These are phyloP conservation scores for Urocynchramus pylzowi DNA, from an alignment of 2,113 vertebrate species.

Conservation along the genomic window DNA sequence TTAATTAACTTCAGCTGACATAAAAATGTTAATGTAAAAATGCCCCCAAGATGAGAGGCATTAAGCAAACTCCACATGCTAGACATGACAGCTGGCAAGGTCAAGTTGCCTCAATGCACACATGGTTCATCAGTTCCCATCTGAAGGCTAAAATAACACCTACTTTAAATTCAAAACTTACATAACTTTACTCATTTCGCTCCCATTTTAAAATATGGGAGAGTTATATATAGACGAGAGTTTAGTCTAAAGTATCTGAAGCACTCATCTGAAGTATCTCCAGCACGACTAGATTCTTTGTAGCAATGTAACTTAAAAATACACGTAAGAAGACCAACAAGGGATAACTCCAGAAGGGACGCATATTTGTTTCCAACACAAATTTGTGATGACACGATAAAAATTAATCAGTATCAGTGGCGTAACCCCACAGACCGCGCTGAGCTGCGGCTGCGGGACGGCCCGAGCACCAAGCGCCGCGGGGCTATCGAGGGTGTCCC, in stretches of 20 bases:
- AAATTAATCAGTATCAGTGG: accelerated
- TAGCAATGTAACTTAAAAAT: accelerated
- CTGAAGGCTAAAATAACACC: neutral
- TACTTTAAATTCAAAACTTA: neutral
- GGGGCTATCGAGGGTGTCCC: accelerated
- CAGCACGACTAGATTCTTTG: accelerated
- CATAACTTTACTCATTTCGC: accelerated
- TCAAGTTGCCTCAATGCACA: accelerated
- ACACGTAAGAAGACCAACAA: accelerated
- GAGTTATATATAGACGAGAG: too few species aligned
- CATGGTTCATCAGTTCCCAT: accelerated
- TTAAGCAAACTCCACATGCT: neutral
- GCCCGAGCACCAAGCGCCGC: neutral
- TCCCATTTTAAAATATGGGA: neutral
- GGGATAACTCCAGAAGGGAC: accelerated
- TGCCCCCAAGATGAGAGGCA: neutral
- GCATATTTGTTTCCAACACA: neutral
- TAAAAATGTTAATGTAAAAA: neutral
- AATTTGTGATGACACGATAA: accelerated
- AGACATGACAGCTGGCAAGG: accelerated
- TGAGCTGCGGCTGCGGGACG: accelerated
- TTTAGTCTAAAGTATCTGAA: neutral
- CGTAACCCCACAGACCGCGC: accelerated
- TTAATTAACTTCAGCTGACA: neutral
- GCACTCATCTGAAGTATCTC: accelerated